Evolutionary conservation across 2,113 vertebrate genomes (phyloP), one percentile per base, ranked within the genome.

Genomic region (Caranx ignobilis): DNA sequence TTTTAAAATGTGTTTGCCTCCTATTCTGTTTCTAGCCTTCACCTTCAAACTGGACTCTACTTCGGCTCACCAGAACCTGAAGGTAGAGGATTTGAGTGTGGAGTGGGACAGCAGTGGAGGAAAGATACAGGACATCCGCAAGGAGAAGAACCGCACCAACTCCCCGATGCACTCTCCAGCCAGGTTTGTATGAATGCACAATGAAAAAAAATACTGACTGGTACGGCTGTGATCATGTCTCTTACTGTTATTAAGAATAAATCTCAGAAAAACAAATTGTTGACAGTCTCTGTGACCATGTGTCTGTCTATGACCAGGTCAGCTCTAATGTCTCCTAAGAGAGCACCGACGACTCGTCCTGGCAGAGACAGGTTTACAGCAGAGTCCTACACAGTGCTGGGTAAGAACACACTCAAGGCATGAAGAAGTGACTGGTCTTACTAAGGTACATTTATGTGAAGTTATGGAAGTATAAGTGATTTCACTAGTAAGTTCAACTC

Each of bases 41-140:
- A 91, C 91, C 87, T 99, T 97, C 86, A 97, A 95, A 90, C 95
- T 99, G 94, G 98, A 99, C 0, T 92, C 95, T 5, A 91, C 87
- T 64, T 97, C 97, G 1, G 89, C 96, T 86, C 98, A 99, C 93
- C 98, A 98, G 95, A 99, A 99, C 94, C 94, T 99, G 87, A 96
- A 96, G 19, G 96, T 99, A 87, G 97, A 99, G 60, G 97, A 97
- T 7, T 82, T 97, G 79, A 95, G 93, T 4, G 97, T 96, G 86
- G 98, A 98, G 92, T 99, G 98, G 98, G 98, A 99, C 68, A 96
- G 97, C 84, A 95, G 95, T 26, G 98, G 97, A 0, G 97, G 98
- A 48, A 98, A 98, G 91, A 90, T 98, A 43, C 97, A 98, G 86
- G 98, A 99, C 8, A 97, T 98, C 85, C 97, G 97, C 83, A 99